phyloP scores from a whole-genome alignment of 2,113 vertebrate genomes.

The Lophius piscatorius region DNA sequence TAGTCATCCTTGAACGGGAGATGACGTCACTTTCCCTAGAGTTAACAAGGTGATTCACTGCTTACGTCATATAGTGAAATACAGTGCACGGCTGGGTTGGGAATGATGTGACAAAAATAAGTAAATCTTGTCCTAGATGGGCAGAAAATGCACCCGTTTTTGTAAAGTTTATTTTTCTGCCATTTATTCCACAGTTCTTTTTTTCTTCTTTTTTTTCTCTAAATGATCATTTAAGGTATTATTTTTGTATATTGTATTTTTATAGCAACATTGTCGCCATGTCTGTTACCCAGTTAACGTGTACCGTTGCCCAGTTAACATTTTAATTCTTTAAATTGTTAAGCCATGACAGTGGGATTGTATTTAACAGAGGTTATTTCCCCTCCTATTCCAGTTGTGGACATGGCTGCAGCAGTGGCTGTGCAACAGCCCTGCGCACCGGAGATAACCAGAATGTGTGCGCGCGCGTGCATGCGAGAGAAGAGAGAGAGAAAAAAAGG shows the following conservation, averaged over 20 bases:
- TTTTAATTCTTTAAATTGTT: slow-evolving; percentile 21
- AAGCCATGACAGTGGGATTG: slow-evolving; percentile 46
- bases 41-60: slow-evolving; percentile 20
- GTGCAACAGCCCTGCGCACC: slow-evolving; percentile 66
- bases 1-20: slow-evolving; percentile 39
- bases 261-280: not conserved
- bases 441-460: slow-evolving; percentile 72
- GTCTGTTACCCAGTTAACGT: not conserved
- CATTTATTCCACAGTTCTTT: not conserved
- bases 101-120: slow-evolving; percentile 3
- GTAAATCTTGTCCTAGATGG: not conserved
- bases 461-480: slow-evolving; percentile 2
- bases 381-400: slow-evolving; percentile 60
- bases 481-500: slow-evolving; percentile 40
- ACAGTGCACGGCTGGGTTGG: not conserved
- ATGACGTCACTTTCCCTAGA: slow-evolving; percentile 59
- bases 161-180: no score
- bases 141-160: no score
- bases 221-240: no score
- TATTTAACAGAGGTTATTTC: slow-evolving; percentile 22
- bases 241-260: no score
- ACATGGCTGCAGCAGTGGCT: slow-evolving; percentile 67
- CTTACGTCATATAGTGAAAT: slow-evolving; percentile 30
- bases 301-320: no score
- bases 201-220: no score